These are phyloP conservation scores for Boloria euphrosyne DNA, from an alignment of 2,888 invertebrate genomes.

Conservation along the genomic window DNA sequence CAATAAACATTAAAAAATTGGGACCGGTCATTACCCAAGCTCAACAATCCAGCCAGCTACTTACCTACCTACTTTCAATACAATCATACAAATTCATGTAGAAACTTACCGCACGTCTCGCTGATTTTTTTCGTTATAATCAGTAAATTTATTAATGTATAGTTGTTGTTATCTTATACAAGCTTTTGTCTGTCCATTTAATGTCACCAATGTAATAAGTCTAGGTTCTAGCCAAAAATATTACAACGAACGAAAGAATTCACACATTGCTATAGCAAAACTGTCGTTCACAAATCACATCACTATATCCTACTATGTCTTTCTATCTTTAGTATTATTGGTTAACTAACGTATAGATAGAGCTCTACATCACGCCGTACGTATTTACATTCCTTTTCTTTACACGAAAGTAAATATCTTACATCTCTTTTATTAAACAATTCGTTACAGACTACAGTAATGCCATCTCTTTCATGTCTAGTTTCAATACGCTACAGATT, in stretches of 20 bases:
- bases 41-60: conserved; percentile 58
- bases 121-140: conserved; percentile 23
- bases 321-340: conserved; percentile 44
- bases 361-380: conserved; percentile 34
- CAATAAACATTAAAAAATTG: conserved; percentile 56
- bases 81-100: conserved; percentile 66
- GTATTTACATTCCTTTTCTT: conserved; percentile 37
- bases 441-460: background rate
- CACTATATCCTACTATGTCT: conserved; percentile 35
- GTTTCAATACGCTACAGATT: conserved; percentile 1
- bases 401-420: conserved; percentile 1
- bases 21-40: conserved; percentile 73
- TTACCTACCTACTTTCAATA: conserved; percentile 70
- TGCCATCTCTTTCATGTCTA: conserved; percentile 33
- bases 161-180: conserved; percentile 32
- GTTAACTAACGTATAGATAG: conserved; percentile 41
- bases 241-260: conserved; percentile 58
- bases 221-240: conserved; percentile 57
- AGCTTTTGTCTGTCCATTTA: conserved; percentile 42
- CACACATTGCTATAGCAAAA: conserved; percentile 63
- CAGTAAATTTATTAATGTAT: conserved; percentile 20
- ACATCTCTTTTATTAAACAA: conserved; percentile 19
- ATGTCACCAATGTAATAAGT: conserved; percentile 38
- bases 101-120: conserved; percentile 65
- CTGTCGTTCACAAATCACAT: conserved; percentile 43